Evolutionary conservation across 2,888 invertebrate species (phyloP).

Genomic region (Argynnis bischoffii): DNA sequence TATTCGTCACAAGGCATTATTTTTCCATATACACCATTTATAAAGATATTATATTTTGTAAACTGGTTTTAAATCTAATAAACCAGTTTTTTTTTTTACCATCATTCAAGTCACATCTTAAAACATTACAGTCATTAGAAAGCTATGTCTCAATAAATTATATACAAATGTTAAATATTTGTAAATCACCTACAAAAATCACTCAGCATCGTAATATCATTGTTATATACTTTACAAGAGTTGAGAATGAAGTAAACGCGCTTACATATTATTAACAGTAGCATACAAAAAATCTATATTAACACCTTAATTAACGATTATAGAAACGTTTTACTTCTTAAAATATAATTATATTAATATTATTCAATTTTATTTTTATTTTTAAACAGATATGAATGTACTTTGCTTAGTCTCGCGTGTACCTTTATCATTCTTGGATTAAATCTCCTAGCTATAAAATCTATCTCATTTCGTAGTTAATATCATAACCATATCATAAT

Average conservation of each 20-base stretch:
- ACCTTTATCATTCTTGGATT: slow-evolving; percentile 31
- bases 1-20: not conserved
- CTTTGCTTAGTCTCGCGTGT: not conserved
- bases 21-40: not conserved
- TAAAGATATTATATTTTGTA: not conserved
- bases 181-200: slow-evolving; percentile 13
- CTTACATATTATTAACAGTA: not conserved
- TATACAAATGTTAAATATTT: not conserved
- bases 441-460: slow-evolving; percentile 22
- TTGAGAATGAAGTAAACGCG: slow-evolving; percentile 29
- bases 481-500: slow-evolving; percentile 62
- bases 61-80: not conserved
- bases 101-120: not conserved
- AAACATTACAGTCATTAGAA: slow-evolving; percentile 18
- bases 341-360: no score
- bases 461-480: slow-evolving; percentile 56
- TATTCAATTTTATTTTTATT: not conserved
- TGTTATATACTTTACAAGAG: slow-evolving; percentile 10
- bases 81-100: not conserved
- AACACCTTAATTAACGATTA: not conserved
- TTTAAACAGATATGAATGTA: not conserved
- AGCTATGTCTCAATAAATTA: slow-evolving; percentile 4
- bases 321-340: not conserved
- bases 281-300: not conserved
- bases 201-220: slow-evolving; percentile 9